Evolutionary conservation across 2,888 invertebrate genomes (phyloP).

Genomic region (Hydraecia micacea): DNA sequence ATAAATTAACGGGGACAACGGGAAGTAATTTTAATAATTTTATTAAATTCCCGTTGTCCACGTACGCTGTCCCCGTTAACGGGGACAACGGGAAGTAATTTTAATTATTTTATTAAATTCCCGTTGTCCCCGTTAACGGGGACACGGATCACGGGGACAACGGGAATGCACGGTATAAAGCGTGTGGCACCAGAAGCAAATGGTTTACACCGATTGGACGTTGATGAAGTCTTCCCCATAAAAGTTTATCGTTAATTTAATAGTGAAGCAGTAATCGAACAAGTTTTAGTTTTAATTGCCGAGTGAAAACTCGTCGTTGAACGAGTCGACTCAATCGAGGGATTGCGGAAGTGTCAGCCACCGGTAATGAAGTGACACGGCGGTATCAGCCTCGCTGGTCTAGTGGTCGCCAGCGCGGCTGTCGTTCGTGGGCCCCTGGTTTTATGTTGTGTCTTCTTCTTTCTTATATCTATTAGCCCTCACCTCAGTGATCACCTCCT

Average conservation of each 20-base stretch:
- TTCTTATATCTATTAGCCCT: neutral
- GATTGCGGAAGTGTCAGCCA: slow-evolving; percentile 41
- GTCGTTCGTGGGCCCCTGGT: neutral
- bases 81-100: too few relatives aligned
- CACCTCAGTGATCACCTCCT: neutral
- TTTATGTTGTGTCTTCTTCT: neutral
- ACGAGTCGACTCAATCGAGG: slow-evolving; percentile 15
- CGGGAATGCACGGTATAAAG: too few relatives aligned
- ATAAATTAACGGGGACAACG: too few relatives aligned
- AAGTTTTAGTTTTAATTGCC: slow-evolving; percentile 51
- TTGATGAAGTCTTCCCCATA: slow-evolving; percentile 43
- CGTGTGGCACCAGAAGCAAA: neutral
- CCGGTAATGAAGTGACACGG: slow-evolving; percentile 26
- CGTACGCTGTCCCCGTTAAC: too few relatives aligned
- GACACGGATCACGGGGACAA: too few relatives aligned
- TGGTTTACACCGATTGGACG: slow-evolving; percentile 32
- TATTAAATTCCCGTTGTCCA: too few relatives aligned
- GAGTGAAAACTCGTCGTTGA: slow-evolving; percentile 37
- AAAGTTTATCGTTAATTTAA: slow-evolving; percentile 38
- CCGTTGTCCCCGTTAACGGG: too few relatives aligned
- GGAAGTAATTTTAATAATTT: too few relatives aligned
- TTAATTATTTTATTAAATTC: too few relatives aligned
- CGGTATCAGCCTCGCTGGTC: neutral
- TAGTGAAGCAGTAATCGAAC: slow-evolving; percentile 40
- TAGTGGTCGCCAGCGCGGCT: neutral